phyloP scores from a whole-genome alignment of 2,888 invertebrate species.

The Drosophila rellima region DNA sequence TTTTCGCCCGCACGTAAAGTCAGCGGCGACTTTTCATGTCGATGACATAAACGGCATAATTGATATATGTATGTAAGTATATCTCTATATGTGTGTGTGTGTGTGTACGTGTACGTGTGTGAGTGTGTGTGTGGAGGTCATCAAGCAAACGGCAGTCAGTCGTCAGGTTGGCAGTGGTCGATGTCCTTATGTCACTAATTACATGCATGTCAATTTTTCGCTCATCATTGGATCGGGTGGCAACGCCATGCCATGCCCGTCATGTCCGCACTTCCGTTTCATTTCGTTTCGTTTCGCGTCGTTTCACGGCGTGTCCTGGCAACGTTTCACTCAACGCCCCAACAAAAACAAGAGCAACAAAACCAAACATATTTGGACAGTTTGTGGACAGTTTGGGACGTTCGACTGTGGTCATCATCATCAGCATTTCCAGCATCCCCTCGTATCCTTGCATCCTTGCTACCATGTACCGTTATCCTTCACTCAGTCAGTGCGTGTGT shows the following conservation, averaged over 20 bases:
- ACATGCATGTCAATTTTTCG: constrained; percentile 82
- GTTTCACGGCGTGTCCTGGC: constrained; percentile 21
- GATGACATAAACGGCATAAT: constrained; percentile 75
- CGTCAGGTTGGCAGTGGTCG: constrained; percentile 32
- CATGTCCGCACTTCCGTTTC: constrained; percentile 7
- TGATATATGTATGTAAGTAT: constrained; percentile 60
- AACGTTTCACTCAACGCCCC: constrained; percentile 45
- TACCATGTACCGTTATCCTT: neutral
- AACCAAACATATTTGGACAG: constrained; percentile 82
- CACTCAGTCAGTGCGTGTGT: constrained; percentile 7
- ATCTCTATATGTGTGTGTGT: constrained; percentile 2
- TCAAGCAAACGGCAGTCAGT: constrained; percentile 29
- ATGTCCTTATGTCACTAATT: constrained; percentile 77
- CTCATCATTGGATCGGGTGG: constrained; percentile 72
- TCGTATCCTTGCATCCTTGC: constrained; percentile 10
- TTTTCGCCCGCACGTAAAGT: constrained; percentile 48
- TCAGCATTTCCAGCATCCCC: constrained; percentile 5
- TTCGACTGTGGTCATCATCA: constrained; percentile 40
- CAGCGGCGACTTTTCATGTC: constrained; percentile 27
- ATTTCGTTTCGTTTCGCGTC: constrained; percentile 27
- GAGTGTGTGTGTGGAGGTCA: constrained; percentile 10
- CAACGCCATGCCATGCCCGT: constrained; percentile 5
- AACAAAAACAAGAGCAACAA: constrained; percentile 36
- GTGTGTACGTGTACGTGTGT: constrained; percentile 12
- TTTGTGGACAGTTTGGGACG: constrained; percentile 66